A percentile compares a stretch with the other conserved stretches of the same genome.
These are phyloP conservation scores for Drosophila pseudotakahashii DNA, from an alignment of 2,888 invertebrate species.

Conservation along the genomic window DNA sequence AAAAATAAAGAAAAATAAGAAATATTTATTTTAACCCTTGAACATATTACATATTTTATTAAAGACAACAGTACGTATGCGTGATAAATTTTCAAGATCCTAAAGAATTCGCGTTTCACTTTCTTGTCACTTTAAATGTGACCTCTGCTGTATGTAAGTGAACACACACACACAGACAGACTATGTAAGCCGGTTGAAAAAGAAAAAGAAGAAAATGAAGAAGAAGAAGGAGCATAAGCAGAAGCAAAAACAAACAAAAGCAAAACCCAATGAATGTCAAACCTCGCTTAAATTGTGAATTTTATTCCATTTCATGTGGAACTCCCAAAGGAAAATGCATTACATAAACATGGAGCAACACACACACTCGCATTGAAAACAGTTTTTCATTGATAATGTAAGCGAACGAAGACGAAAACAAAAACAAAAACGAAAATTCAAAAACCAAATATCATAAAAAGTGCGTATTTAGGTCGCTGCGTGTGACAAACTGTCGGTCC, in stretches of 20 bases:
- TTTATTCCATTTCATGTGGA: not conserved
- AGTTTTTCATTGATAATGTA: conserved; percentile 59
- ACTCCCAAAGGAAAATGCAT: conserved; percentile 22
- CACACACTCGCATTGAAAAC: not conserved
- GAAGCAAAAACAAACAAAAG: conserved; percentile 14
- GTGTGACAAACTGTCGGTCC: conserved; percentile 54
- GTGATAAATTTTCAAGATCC: no score
- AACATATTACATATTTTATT: no score
- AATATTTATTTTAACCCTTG: no score
- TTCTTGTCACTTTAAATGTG: not conserved
- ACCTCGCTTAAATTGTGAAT: conserved; percentile 20
- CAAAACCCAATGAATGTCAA: conserved; percentile 14
- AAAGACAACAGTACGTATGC: no score
- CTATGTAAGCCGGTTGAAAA: conserved; percentile 38
- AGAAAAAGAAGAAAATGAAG: conserved; percentile 6
- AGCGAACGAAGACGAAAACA: conserved; percentile 31
- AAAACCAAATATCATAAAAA: conserved; percentile 34
- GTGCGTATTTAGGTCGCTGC: conserved; percentile 62
- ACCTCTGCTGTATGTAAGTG: not conserved
- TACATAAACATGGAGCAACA: conserved; percentile 3
- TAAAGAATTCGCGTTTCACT: not conserved
- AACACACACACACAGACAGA: not conserved
- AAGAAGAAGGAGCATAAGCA: conserved; percentile 18
- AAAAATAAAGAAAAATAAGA: no score
- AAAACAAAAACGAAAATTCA: conserved; percentile 7